Evolutionary conservation across 2,888 invertebrate species (phyloP).

Genomic region (Calameuta pallipes): DNA sequence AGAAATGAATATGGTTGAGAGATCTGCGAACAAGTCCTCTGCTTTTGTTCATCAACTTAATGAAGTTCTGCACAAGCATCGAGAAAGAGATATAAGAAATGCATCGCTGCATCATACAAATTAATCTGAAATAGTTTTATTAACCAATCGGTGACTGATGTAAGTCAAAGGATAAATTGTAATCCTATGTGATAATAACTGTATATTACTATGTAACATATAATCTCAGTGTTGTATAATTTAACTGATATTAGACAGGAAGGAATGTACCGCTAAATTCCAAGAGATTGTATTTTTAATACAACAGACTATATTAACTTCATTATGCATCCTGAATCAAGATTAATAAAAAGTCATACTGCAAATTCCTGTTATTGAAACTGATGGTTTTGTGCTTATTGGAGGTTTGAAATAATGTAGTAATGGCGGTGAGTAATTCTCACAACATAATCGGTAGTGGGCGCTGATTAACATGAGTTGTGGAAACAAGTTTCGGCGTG

Average conservation of each 20-base stretch:
- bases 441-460: background rate
- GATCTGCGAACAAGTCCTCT: constrained; percentile 59
- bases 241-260: background rate
- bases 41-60: constrained; percentile 57
- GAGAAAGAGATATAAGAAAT: constrained; percentile 47
- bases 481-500: background rate
- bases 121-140: background rate
- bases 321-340: background rate
- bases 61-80: constrained; percentile 53
- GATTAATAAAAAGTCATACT: background rate
- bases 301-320: background rate
- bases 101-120: constrained; percentile 21
- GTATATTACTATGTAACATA: background rate
- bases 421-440: background rate
- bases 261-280: background rate
- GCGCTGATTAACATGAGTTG: background rate
- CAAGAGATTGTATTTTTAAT: background rate
- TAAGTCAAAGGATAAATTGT: background rate
- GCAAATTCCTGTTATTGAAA: background rate
- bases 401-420: background rate
- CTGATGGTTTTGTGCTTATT: background rate
- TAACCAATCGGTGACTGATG: background rate
- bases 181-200: background rate
- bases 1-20: constrained; percentile 62
- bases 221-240: background rate